These are phyloP conservation scores for Agonum fuliginosum DNA, from an alignment of 2,888 invertebrate species.

Conservation along the genomic window DNA sequence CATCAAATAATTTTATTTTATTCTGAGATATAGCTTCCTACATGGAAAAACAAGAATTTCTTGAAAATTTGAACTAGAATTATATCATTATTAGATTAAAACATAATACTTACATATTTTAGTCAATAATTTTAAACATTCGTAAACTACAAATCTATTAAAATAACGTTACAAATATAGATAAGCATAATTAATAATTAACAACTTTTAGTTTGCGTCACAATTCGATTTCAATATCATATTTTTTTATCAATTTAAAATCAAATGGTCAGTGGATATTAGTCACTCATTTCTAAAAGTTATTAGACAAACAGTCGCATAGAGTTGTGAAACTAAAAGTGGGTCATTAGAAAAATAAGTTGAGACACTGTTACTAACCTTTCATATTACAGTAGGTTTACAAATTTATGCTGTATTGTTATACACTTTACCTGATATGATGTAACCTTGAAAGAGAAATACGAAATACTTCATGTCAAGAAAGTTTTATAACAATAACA, in stretches of 20 bases:
- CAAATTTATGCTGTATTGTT: slow-evolving; percentile 42
- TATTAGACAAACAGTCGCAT: neutral
- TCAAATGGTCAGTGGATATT: neutral
- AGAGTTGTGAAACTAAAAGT: slow-evolving; percentile 26
- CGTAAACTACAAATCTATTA: too few relatives aligned
- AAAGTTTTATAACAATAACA: neutral
- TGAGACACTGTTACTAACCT: slow-evolving; percentile 37
- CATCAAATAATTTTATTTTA: too few relatives aligned
- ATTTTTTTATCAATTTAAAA: neutral
- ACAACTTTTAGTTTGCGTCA: too few relatives aligned
- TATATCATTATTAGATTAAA: too few relatives aligned
- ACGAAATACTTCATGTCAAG: neutral
- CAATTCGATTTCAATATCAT: neutral
- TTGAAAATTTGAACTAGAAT: too few relatives aligned
- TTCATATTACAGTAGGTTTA: slow-evolving; percentile 28
- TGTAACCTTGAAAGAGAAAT: slow-evolving; percentile 18
- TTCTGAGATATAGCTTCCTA: too few relatives aligned
- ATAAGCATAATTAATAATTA: too few relatives aligned
- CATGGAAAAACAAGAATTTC: neutral
- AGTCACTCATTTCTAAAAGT: neutral
- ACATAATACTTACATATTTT: too few relatives aligned
- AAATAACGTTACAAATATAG: too few relatives aligned
- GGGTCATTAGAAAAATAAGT: slow-evolving; percentile 26
- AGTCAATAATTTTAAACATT: too few relatives aligned
- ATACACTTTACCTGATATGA: neutral